These are phyloP conservation scores for Acrobasis suavella DNA, from an alignment of 2,888 invertebrate genomes.

Conservation along the genomic window DNA sequence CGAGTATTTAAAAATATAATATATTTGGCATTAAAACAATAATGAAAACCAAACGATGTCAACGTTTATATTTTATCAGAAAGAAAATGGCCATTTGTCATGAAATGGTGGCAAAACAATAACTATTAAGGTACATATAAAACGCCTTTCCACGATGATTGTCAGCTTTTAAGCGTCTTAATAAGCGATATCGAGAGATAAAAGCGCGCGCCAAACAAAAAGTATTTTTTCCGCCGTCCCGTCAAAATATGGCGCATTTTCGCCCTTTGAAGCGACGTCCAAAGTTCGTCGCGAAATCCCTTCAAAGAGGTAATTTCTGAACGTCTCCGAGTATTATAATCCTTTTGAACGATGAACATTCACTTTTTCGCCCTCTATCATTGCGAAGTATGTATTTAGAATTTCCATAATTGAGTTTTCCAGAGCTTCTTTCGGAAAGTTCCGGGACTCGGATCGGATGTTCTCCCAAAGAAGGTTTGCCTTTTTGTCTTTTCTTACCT, in stretches of 20 bases:
- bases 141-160: constrained; percentile 1
- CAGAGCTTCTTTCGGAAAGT: constrained; percentile 14
- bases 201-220: constrained; percentile 31
- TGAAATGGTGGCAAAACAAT: too few relatives aligned
- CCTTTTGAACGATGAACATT: constrained; percentile 31
- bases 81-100: too few relatives aligned
- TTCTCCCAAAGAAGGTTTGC: constrained; percentile 1
- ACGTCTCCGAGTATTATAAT: constrained; percentile 44
- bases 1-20: too few relatives aligned
- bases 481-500: constrained; percentile 6
- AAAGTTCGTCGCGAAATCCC: constrained; percentile 36
- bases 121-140: too few relatives aligned
- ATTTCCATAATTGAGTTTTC: constrained; percentile 19
- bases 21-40: too few relatives aligned
- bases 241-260: constrained; percentile 43
- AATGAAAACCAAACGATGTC: too few relatives aligned
- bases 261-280: constrained; percentile 44
- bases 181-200: constrained; percentile 40
- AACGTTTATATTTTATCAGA: too few relatives aligned
- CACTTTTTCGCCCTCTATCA: constrained; percentile 11
- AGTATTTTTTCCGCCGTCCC: constrained; percentile 40
- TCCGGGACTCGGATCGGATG: background rate
- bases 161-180: constrained; percentile 5
- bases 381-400: constrained; percentile 1
- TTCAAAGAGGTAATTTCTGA: constrained; percentile 49